Percentiles rank a stretch among this genome's conserved stretches.
phyloP scores from a whole-genome alignment of 2,888 invertebrate genomes.

The Plebejus anna region DNA sequence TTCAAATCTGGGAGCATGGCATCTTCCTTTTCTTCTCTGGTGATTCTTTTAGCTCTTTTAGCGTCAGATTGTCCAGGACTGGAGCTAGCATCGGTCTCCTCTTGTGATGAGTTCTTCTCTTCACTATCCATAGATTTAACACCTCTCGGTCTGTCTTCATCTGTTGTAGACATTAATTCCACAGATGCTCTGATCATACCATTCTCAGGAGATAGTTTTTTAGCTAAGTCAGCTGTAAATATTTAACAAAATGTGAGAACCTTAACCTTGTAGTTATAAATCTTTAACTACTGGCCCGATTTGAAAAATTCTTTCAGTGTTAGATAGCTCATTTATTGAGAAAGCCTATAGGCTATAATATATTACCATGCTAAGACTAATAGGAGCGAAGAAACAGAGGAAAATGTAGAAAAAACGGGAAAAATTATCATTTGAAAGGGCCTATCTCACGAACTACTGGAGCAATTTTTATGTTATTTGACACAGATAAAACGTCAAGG shows the following conservation, averaged over 20 bases:
- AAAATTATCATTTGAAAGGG: no score
- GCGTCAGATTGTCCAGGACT: slow-evolving; percentile 64
- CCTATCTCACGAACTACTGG: no score
- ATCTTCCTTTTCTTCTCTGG: slow-evolving; percentile 82
- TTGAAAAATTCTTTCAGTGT: no score
- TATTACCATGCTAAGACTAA: no score
- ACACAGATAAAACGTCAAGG: no score
- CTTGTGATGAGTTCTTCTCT: slow-evolving; percentile 41
- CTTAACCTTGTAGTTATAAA: no score
- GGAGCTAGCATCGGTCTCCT: slow-evolving; percentile 46
- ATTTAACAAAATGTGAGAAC: not conserved
- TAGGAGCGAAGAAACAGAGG: no score
- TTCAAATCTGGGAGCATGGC: slow-evolving; percentile 90
- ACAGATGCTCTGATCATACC: slow-evolving; percentile 90
- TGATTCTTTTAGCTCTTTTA: slow-evolving; percentile 64
- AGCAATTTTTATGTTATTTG: no score
- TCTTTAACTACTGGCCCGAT: no score
- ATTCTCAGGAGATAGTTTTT: slow-evolving; percentile 84
- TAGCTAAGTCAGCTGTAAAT: slow-evolving; percentile 75
- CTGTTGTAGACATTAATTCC: slow-evolving; percentile 86
- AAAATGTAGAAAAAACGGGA: no score
- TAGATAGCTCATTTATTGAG: no score
- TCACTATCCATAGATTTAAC: slow-evolving; percentile 49
- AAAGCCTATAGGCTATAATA: no score
- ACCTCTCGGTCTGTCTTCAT: slow-evolving; percentile 84